Conservation (phyloP, 2,113 vertebrate genomes). For the Alosa alosa region DNA sequence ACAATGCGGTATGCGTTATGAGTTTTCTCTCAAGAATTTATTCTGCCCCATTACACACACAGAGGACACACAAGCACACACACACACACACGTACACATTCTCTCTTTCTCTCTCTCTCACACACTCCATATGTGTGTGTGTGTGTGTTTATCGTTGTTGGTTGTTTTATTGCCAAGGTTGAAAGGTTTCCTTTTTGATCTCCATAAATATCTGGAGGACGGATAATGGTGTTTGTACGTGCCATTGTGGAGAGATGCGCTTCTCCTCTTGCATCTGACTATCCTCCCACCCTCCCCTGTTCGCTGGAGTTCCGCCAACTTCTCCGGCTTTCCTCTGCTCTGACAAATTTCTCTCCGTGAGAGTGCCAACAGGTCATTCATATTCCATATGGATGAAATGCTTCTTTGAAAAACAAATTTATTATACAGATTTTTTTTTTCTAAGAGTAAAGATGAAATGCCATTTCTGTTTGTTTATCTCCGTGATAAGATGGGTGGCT, state of each 20-base stretch:
- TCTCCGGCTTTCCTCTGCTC: neutral
- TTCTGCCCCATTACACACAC: neutral
- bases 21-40: slow-evolving; percentile 40
- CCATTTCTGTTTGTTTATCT: neutral
- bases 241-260: neutral
- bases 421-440: neutral
- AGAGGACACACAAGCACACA: neutral
- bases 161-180: slow-evolving; percentile 11
- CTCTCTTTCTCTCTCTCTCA: neutral
- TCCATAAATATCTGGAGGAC: slow-evolving; percentile 9
- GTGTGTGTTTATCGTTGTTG: slow-evolving; percentile 23
- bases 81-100: neutral
- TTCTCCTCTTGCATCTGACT: neutral
- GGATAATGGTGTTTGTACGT: slow-evolving; percentile 14
- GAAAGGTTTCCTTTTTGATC: slow-evolving; percentile 16
- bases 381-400: neutral
- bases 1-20: slow-evolving; percentile 42
- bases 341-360: neutral
- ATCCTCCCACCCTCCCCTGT: neutral
- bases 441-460: neutral
- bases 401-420: neutral
- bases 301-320: neutral
- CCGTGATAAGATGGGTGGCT: neutral
- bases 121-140: neutral
- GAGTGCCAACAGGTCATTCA: neutral